phyloP scores from a whole-genome alignment of 2,113 vertebrate genomes.

The Lagenorhynchus albirostris region DNA sequence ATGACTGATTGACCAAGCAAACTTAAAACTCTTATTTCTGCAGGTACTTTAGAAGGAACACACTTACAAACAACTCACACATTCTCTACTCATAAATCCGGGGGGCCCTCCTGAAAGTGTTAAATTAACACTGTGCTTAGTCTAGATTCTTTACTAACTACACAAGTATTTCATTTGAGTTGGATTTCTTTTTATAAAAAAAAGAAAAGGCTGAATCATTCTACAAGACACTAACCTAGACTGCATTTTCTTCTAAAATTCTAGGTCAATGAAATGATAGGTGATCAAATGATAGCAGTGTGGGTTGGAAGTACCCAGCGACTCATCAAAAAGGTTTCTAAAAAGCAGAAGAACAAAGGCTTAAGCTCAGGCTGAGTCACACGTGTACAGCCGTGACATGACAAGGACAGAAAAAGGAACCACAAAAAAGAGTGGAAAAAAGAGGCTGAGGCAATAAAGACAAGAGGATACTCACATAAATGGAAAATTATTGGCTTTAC shows the following conservation, averaged over 20 bases:
- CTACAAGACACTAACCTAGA: background rate
- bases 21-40: background rate
- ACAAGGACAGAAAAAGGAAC: slow-evolving; percentile 26
- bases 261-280: background rate
- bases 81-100: background rate
- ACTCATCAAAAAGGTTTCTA: slow-evolving; percentile 11
- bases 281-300: background rate
- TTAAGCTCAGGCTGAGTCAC: background rate
- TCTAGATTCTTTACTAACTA: background rate
- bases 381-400: background rate
- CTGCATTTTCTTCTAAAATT: background rate
- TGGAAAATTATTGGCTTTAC: background rate
- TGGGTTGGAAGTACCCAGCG: background rate
- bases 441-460: background rate
- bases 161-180: background rate
- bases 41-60: background rate
- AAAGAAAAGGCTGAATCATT: background rate
- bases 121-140: background rate
- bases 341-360: background rate
- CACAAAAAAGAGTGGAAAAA: background rate
- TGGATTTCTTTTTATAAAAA: background rate
- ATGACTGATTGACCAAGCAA: no score
- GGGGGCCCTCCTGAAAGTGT: background rate
- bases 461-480: background rate
- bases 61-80: background rate